Percentiles rank a stretch among this genome's conserved stretches.
Evolutionary conservation across 2,113 vertebrate species (phyloP).

Genomic region (Morone saxatilis): DNA sequence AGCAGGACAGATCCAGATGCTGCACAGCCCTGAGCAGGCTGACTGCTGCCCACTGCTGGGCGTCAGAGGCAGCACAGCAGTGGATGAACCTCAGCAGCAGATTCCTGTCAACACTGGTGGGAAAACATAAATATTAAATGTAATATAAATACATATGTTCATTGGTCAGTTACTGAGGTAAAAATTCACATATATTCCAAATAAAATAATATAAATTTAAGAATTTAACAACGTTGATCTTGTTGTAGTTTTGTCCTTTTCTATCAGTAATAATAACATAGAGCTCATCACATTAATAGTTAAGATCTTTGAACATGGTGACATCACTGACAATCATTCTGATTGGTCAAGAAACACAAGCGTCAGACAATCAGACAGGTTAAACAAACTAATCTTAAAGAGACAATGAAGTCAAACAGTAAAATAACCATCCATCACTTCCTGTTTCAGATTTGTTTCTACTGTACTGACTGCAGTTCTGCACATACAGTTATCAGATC

Average conservation of each 20-base stretch:
- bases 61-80: constrained; percentile 36
- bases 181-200: not conserved
- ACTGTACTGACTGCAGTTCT: too few relatives aligned
- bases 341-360: not conserved
- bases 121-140: not conserved
- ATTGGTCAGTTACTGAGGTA: not conserved
- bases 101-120: constrained; percentile 41
- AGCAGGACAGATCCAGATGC: constrained; percentile 56
- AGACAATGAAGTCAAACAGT: not conserved
- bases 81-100: constrained; percentile 49
- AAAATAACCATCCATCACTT: not conserved
- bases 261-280: not conserved
- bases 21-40: constrained; percentile 28
- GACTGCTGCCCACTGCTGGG: constrained; percentile 25
- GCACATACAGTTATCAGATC: too few relatives aligned
- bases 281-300: too few relatives aligned
- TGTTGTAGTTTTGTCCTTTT: not conserved
- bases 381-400: not conserved
- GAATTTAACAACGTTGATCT: not conserved
- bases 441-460: too few relatives aligned
- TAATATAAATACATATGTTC: not conserved
- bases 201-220: not conserved
- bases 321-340: not conserved
- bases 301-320: not conserved
- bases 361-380: not conserved